Evolutionary conservation across 2,888 invertebrate genomes (phyloP).

Genomic region (Pterostichus madidus): DNA sequence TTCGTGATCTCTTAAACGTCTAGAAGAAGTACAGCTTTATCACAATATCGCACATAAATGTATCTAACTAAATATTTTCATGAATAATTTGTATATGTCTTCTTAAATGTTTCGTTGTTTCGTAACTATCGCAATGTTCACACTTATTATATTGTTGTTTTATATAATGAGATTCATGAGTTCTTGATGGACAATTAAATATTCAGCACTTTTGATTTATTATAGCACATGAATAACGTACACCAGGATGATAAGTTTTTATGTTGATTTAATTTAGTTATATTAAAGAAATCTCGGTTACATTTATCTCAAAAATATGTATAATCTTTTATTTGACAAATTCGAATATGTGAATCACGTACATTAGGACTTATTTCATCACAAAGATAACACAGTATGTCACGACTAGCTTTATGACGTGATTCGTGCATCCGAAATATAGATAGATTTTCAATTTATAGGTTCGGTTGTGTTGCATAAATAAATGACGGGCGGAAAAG

Average conservation of each 20-base stretch:
- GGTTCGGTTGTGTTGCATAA: too few relatives aligned
- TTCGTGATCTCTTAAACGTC: background rate
- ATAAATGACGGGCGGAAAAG: too few relatives aligned
- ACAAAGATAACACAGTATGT: too few relatives aligned
- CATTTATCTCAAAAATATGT: background rate
- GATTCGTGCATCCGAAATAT: too few relatives aligned
- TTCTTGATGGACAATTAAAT: slow-evolving; percentile 78
- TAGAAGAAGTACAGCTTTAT: slow-evolving; percentile 72
- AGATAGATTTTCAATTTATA: too few relatives aligned
- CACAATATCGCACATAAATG: slow-evolving; percentile 72
- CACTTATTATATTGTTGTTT: slow-evolving; percentile 23
- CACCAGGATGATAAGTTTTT: slow-evolving; percentile 71
- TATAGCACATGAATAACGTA: slow-evolving; percentile 73
- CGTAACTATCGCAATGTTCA: slow-evolving; percentile 56
- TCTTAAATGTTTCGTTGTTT: slow-evolving; percentile 54
- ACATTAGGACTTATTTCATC: too few relatives aligned
- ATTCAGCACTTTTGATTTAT: slow-evolving; percentile 80
- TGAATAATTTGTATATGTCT: slow-evolving; percentile 49
- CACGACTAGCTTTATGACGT: too few relatives aligned
- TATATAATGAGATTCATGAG: slow-evolving; percentile 76
- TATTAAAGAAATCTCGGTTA: too few relatives aligned
- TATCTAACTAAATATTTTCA: background rate
- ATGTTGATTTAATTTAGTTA: slow-evolving; percentile 68
- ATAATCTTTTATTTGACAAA: too few relatives aligned
- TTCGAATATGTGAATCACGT: too few relatives aligned